phyloP scores from a whole-genome alignment of 2,113 vertebrate species.

The Trematomus loennbergii region DNA sequence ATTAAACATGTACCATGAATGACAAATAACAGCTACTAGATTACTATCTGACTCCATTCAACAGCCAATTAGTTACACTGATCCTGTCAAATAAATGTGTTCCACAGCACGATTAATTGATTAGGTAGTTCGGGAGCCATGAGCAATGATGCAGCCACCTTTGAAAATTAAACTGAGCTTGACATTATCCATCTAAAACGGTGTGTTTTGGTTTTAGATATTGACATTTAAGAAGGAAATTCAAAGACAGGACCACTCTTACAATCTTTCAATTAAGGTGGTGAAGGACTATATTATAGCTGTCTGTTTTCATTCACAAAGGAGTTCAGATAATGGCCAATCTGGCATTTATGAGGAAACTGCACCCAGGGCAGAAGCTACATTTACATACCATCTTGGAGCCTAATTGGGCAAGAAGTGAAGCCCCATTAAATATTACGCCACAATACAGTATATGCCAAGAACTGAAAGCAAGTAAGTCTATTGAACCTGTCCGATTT shows the following conservation, averaged over 20 bases:
- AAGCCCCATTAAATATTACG: constrained; percentile 72
- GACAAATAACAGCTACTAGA: constrained; percentile 40
- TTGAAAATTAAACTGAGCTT: constrained; percentile 55
- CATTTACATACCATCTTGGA: constrained; percentile 73
- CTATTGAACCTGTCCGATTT: constrained; percentile 55
- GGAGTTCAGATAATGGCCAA: constrained; percentile 78
- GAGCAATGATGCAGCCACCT: constrained; percentile 45
- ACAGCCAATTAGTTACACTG: constrained; percentile 56
- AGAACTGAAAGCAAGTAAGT: constrained; percentile 52
- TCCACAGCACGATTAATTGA: constrained; percentile 20
- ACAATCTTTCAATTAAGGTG: constrained; percentile 80
- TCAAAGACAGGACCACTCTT: constrained; percentile 55
- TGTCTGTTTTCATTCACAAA: constrained; percentile 76
- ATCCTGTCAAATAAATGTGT: constrained; percentile 31
- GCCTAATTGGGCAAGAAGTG: constrained; percentile 82
- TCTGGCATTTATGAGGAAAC: constrained; percentile 82
- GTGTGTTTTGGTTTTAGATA: constrained; percentile 37
- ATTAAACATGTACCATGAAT: constrained; percentile 38
- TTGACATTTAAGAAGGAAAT: constrained; percentile 77
- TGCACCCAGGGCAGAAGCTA: constrained; percentile 64
- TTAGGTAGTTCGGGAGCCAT: constrained; percentile 22
- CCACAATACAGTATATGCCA: constrained; percentile 53
- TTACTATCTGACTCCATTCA: constrained; percentile 38
- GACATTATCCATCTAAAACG: constrained; percentile 69
- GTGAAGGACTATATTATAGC: constrained; percentile 54